Conservation (phyloP, 2,113 vertebrate genomes). For the cattle (Bos taurus) region ARS-UCD2.0 NC_037333.1:74305501-74306000, state of each 20-base stretch:
- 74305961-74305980: too few relatives aligned
- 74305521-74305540: not conserved
- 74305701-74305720: not conserved
- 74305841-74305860: not conserved
- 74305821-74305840: not conserved
- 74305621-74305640: not conserved
- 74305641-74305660: not conserved
- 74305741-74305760: not conserved
- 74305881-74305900: not conserved
- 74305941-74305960: too few relatives aligned
- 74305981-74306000: too few relatives aligned
- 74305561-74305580: not conserved
- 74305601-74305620: not conserved
- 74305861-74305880: not conserved
- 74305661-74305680: not conserved
- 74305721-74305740: not conserved
- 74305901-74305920: too few relatives aligned
- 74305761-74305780: not conserved
- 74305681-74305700: not conserved
- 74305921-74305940: too few relatives aligned
- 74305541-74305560: accelerated
- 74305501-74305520: not conserved
- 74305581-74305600: not conserved
- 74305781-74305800: not conserved
- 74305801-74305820: not conserved